Base-by-base conservation (phyloP, 2,113 vertebrate genomes). In the Circaetus cinerascens region DNA sequence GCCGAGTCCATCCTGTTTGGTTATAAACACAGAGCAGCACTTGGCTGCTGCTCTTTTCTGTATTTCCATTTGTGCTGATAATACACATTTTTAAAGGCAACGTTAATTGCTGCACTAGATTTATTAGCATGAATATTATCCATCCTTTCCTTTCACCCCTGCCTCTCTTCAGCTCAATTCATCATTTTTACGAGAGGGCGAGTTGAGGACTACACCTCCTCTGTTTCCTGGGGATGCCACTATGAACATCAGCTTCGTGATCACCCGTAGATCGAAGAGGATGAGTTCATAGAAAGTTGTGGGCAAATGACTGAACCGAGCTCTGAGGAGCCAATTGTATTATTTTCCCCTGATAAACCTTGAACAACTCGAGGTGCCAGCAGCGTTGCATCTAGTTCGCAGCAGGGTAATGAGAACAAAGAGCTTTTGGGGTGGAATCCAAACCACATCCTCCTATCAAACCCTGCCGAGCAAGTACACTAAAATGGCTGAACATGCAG, bases 21-120 rank as follows among this genome's bases (percentile, higher is more conserved):
- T 76, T 91, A 69, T 8, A 93, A 88, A 94, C 96, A 93, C 63
- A 95, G 86, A 93, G 86, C 73, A 95, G 84, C 69, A 56, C 71
- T 94, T 96, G 94, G 94, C 81, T 0, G 8, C 91, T 69, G 80
- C 48, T 85, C 69, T 73, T n/a, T 32, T 72, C 84, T 87, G 34
- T 19, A 34, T 67, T 94, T 91, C 81, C 63, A n/a, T 97, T 96
- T 94, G 67, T 96, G 95, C 87, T 89, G 84, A 95, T 94, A 79
- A 87, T 3, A 92, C 79, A 76, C 89, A 95, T 96, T 96, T 95
- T 90, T 90, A 95, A 92, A 93, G 77, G 63, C 23, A 0, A 51
- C 41, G 75, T 87, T 95, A 94, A 95, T 91, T 91, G 50, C 66
- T 0, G 0, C 22, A 10, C 62, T 36, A 36, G 74, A 93, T 95